Evolutionary conservation across 2,797 vertebrate genomes (phyloP).

Genomic region (Bufotes viridis): DNA sequence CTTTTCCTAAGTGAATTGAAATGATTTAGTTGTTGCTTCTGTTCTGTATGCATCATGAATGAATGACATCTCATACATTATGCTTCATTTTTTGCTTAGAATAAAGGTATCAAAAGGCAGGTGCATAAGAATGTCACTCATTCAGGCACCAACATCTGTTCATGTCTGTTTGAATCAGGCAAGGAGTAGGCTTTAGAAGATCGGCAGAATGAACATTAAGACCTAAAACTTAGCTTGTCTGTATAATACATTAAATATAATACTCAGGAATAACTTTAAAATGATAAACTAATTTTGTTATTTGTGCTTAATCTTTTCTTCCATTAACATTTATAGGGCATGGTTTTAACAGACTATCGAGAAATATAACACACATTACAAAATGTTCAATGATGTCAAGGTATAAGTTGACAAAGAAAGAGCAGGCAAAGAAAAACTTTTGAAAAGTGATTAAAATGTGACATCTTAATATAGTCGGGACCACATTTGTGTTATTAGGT

Average conservation of each 20-base stretch:
- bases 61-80: not conserved
- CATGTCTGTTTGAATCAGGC: not conserved
- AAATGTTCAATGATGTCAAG: no score
- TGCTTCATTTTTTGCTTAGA: not conserved
- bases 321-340: not conserved
- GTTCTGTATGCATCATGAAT: not conserved
- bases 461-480: no score
- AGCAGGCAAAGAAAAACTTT: no score
- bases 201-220: not conserved
- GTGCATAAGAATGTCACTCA: not conserved
- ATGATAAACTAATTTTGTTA: not conserved
- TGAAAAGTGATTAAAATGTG: no score
- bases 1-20: not conserved
- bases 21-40: not conserved
- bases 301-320: not conserved
- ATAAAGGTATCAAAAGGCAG: not conserved
- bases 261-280: not conserved
- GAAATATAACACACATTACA: no score
- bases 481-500: no score
- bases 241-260: not conserved
- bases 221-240: not conserved
- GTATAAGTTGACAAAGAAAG: no score
- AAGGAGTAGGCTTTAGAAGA: not conserved
- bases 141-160: not conserved
- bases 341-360: not conserved